Evolutionary conservation across 2,113 vertebrate genomes (phyloP), one percentile per base, ranked within the genome.

Genomic region (Hippoglossus stenolepis): DNA sequence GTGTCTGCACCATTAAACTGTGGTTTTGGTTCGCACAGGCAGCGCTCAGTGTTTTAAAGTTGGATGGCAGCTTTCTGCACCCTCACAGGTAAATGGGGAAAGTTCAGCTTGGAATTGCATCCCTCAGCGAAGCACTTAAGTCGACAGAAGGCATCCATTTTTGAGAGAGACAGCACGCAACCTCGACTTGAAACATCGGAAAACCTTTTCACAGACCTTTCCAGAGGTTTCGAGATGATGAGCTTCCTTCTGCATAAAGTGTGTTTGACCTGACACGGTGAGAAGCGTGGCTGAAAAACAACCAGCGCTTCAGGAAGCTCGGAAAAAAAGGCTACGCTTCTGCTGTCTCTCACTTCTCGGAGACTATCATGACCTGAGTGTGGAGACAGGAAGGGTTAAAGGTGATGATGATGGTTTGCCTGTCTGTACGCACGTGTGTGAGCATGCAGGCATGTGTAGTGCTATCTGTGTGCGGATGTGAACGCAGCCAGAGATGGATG

Each of bases 171-270:
- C 45, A 12, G 31, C 58, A 45, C 21, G 20, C 49, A 64, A 62
- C 23, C 76, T 73, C 7, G 2, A 58, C 58, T 77, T n/a, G 20
- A 84, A 87, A 84, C 64, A 85, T 43, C 0, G 3, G 24, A 76
- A 83, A 86, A 75, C 86, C 77, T 86, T 91, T 51, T 85, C 73
- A 64, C 14, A 67, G 81, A 68, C 74, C 73, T 84, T 83, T 75
- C 31, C 40, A 58, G 81, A 89, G 80, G 80, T 83, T 79, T 51
- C 1, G 0, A 60, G 28, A 82, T 65, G 73, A 85, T 73, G 63
- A 81, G 57, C 56, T 85, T 84, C 57, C 77, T 70, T 65, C 56
- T 11, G 26, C 54, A 72, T 28, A 76, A 73, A 64, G 35, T 73
- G 49, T 68, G 51, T 70, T 77, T 88, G 73, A 86, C 77, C 77